These are phyloP conservation scores for Vicugna pacos DNA, from an alignment of 2,113 vertebrate genomes.

Conservation along the genomic window DNA sequence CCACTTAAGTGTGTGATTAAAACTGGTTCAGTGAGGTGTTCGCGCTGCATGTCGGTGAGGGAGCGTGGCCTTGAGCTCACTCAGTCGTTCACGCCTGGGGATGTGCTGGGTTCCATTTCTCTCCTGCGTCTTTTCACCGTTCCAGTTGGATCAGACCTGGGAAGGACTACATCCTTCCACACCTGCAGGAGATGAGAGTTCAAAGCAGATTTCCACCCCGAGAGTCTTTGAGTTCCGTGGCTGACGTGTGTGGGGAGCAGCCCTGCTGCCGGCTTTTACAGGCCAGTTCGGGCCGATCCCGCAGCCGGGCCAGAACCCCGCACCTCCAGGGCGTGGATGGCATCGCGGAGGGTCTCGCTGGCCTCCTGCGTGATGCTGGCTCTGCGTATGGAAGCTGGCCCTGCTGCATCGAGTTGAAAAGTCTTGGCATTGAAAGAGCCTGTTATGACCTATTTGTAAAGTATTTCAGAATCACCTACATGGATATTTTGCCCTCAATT, in stretches of 20 bases:
- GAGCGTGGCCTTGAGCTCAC: fast-evolving
- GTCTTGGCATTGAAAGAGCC: neutral
- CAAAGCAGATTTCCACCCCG: fast-evolving
- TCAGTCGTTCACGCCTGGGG: fast-evolving
- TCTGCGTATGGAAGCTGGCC: fast-evolving
- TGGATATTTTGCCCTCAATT: constrained; percentile 74
- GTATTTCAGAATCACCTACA: constrained; percentile 28
- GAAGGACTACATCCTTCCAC: fast-evolving
- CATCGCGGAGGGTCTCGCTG: fast-evolving
- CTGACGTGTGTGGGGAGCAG: fast-evolving
- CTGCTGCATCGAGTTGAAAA: neutral
- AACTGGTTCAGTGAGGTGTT: neutral
- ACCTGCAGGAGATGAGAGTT: too few species aligned
- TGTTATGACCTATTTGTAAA: constrained; percentile 62
- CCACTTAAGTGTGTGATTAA: neutral
- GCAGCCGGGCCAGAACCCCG: fast-evolving
- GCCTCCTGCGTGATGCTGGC: neutral
- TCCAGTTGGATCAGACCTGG: fast-evolving
- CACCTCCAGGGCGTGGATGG: fast-evolving
- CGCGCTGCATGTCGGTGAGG: fast-evolving
- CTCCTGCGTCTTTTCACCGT: fast-evolving
- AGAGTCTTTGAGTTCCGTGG: fast-evolving
- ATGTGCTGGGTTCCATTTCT: fast-evolving
- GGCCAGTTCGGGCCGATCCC: fast-evolving
- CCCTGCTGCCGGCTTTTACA: fast-evolving